Evolutionary conservation across 2,113 vertebrate species (phyloP), one percentile per base, ranked within the genome.

Genomic region (Hemichromis elongatus): DNA sequence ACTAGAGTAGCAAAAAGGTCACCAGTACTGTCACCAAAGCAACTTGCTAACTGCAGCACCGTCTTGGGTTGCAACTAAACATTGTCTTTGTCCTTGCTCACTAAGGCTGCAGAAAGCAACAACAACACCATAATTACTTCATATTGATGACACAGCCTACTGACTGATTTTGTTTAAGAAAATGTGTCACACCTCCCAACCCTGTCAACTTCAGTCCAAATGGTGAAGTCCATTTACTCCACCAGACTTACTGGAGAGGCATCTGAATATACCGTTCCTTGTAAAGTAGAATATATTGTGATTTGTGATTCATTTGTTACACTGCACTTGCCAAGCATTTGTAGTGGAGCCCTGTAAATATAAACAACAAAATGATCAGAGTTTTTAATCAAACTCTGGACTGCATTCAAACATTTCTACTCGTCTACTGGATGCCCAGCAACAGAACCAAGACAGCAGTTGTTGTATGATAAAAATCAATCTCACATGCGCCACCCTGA

Each of bases 401-500:
- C 68, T 11, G 11, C 19, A 40, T 77, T 47, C 1, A 56, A n/a
- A 35, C 33, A 19, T 53, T 77, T 33, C 24, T n/a, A 66, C n/a
- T 35, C 5, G 13, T 78, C 7, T 42, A 5, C 1, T 68, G 24
- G 14, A 42, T 16, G 37, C 59, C 24, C 24, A 81, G 11, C 4
- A 42, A 3, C 7, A 30, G 11, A 9, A 50, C 26, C 14, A 47
- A 6, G 21, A 78, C 3, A 81, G 12, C 7, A 57, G 4, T 40
- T 10, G 19, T 4, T 53, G 9, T 28, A 28, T n/a, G 21, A 47
- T 42, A 7, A 61, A 79, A 85, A 55, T 88, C 37, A 81, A 56
- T 94, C 96, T 97, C 91, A 99, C 98, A 3, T 99, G 98, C 30
- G 98, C 98, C 16, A 99, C 97, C 16, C 98, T 96, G 93, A 99